phyloP scores from a whole-genome alignment of 2,113 vertebrate genomes.

The Gopherus evgoodei region DNA sequence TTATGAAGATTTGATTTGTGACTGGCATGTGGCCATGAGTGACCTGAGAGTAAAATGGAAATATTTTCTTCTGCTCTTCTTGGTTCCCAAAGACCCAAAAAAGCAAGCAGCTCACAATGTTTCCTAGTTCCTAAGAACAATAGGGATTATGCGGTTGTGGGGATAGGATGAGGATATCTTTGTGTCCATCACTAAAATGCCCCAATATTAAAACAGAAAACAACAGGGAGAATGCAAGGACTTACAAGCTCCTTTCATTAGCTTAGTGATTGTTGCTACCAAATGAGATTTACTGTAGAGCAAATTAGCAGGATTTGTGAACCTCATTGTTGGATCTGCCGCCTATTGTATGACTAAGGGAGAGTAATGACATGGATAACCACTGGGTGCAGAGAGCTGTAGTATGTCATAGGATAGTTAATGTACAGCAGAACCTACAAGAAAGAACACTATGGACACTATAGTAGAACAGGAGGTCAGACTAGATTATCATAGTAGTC shows the following conservation, averaged over 20 bases:
- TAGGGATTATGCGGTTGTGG: too few species aligned
- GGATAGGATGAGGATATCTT: not conserved
- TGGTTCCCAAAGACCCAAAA: not conserved
- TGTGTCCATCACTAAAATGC: not conserved
- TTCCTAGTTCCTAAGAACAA: not conserved
- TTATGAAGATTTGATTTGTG: not conserved
- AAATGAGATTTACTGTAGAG: not conserved
- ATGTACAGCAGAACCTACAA: not conserved
- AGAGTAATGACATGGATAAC: not conserved
- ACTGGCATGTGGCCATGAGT: not conserved
- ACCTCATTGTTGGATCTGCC: not conserved
- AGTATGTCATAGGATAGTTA: not conserved
- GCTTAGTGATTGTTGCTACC: not conserved
- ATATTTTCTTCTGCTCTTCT: accelerated
- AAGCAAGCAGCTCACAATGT: too few species aligned
- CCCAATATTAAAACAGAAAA: not conserved
- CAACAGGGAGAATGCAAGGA: not conserved
- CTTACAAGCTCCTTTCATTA: not conserved
- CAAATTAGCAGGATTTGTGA: not conserved
- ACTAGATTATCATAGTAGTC: not conserved
- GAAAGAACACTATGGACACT: accelerated
- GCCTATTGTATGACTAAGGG: not conserved
- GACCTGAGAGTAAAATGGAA: not conserved
- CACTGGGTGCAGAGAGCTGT: not conserved
- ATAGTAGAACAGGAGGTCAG: not conserved